Conservation (phyloP, 92 coral and sea anemone genomes). For the Pocillopora meandrina region DNA sequence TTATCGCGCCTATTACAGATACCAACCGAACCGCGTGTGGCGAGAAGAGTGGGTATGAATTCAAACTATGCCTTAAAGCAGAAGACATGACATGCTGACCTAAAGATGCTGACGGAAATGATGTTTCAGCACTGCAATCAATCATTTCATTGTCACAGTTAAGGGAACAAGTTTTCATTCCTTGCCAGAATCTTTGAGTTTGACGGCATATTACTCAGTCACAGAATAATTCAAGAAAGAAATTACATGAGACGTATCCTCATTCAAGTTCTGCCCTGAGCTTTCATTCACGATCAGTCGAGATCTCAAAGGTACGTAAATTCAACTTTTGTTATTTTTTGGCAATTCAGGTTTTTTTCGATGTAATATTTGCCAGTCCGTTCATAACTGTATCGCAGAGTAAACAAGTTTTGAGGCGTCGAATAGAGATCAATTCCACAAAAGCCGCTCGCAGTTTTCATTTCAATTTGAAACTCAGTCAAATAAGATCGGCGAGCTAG, state of each 20-base stretch:
- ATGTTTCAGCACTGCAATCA: neutral
- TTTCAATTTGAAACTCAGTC: no score
- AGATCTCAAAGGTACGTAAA: neutral
- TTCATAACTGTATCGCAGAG: neutral
- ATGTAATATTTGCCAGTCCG: slow-evolving; percentile 3
- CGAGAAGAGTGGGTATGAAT: no score
- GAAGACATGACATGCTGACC: neutral
- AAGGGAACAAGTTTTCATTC: neutral
- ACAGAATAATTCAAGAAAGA: no score
- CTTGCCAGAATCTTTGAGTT: no score
- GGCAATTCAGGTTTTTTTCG: neutral
- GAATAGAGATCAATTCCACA: neutral
- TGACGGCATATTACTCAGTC: no score
- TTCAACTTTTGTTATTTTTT: neutral
- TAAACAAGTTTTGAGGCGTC: neutral
- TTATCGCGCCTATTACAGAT: no score
- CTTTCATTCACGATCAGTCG: neutral
- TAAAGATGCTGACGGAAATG: neutral
- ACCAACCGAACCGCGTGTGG: no score
- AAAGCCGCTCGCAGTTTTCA: neutral
- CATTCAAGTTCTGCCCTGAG: no score
- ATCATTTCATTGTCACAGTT: neutral
- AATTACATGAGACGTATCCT: no score
- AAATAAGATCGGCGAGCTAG: no score
- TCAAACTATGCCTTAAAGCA: no score